Base-by-base conservation (phyloP, 2,888 invertebrate species). In the Drosophila macrospina region DNA sequence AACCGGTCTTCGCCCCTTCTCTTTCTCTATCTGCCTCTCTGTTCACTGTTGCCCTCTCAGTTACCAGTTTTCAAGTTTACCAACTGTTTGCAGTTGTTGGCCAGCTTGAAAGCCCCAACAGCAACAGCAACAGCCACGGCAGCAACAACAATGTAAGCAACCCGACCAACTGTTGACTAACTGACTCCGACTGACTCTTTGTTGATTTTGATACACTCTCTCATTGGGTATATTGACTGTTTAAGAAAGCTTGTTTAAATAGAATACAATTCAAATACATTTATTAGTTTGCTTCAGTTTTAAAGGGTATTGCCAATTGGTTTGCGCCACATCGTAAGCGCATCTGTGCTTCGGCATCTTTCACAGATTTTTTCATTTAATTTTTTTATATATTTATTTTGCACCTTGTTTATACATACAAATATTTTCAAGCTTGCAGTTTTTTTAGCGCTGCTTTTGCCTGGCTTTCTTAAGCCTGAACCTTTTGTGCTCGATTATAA, bases 11-110 rank as follows among this genome's bases (percentile, higher is more conserved):
- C 15, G 20, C 39, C 41, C 67, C 62, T 44, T 37, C 56, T 32
- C 57, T 24, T 2, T 7, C 16, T 26, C 11, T 13, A 45, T 11
- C 39, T 28, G 41, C 2, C 20, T 26, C 30, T 42, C 32, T 30
- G 20, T 13, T 16, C 45, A 30, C 26, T 34, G 39, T 16, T 30
- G 7, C 20, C 16, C 47, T 15, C 30, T 45, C 13, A 52, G 66
- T 88, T 84, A 66, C 85, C 85, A 88, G 88, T 88, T 85, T 85
- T 85, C 81, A 85, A 85, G 85, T 85, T 85, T 85, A 85, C 71
- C 28, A 74, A 74, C 68, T 64, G 71, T 66, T 80, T 64, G 80
- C 80, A 57, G 65, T 73, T 50, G 65, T 54, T 65, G 55, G 65
- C 76, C 74, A 78, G 64, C 71, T 48, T 32, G 47, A 61, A 67